Base-by-base conservation (phyloP, 2,888 invertebrate genomes). In the Nineta flava region DNA sequence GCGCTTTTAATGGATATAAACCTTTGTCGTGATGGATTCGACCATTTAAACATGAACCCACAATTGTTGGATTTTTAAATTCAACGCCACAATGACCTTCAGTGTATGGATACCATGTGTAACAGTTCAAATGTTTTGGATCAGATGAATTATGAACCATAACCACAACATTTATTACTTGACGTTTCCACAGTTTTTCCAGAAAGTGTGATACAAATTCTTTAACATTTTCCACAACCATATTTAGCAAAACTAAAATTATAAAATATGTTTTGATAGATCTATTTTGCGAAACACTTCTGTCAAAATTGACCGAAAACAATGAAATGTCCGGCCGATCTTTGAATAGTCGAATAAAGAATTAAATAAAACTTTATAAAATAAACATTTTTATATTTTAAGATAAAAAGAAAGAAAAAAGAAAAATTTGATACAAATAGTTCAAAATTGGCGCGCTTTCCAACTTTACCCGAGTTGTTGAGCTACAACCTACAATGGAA, bases 61-160 rank as follows among this genome's bases (percentile, higher is more conserved):
- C 26, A 15, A 19, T 12, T 15, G 17, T 15, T 17, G 45, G 49
- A 5, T 45, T 26, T 12, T 49, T 34, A 12, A n/a, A 45, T 6
- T 19, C 10, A n/a, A 35, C 32, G 1, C 19, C 44, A 26, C 49
- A 49, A 15, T 34, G 38, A 12, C 45, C 49, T 12, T 12, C 34
- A 10, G 34, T 31, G 17, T 45, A 45, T 9, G 49, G 49, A 15
- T 38, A 45, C 49, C 49, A 49, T 12, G 49, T 35, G 19, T 44
- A 45, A 3, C 44, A 38, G 16, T 21, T 9, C 12, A 45, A 13
- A 7, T 13, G 21, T 31, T 15, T 35, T 31, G 48, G 48, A 35
- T 48, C 42, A n/a, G 13, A 19, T 7, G 26, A 13, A 12, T 44
- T 31, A 13, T 19, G 49, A n/a, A 34, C 16, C 35, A 49, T 45